Conservation (phyloP, 2,797 vertebrate species). For the Peromyscus aztecus region DNA sequence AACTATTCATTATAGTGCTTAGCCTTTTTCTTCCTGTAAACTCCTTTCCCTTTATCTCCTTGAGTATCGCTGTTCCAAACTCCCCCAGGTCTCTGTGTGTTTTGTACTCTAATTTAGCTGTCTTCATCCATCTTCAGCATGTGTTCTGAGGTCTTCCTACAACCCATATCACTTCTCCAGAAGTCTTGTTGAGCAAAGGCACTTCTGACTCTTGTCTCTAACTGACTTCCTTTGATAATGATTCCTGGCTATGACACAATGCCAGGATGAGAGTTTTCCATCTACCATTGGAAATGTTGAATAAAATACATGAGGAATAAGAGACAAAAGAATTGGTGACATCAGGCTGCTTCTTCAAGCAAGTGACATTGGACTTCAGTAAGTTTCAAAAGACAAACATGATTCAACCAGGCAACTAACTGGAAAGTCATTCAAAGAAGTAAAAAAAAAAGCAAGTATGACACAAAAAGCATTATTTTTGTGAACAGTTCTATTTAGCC, state of each 20-base stretch:
- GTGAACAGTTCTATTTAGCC: conserved; percentile 25
- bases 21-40: not conserved
- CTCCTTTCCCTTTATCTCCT: not conserved
- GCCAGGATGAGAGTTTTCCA: not conserved
- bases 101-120: not conserved
- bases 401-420: not conserved
- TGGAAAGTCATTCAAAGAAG: not conserved
- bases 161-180: not conserved
- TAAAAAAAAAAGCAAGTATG: conserved; percentile 43
- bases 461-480: not conserved
- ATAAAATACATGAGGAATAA: not conserved
- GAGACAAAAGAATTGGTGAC: not conserved
- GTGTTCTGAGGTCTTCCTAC: not conserved
- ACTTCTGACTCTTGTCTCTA: not conserved
- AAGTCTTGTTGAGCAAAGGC: not conserved
- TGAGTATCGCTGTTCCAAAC: not conserved
- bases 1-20: not conserved
- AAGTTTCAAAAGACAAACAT: not conserved
- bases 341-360: conserved; percentile 34
- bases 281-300: not conserved
- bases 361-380: not conserved
- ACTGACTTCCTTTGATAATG: not conserved
- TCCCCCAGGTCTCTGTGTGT: not conserved
- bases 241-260: not conserved
- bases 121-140: not conserved